Evolutionary conservation across 2,797 vertebrate genomes (phyloP).

Genomic region (Galaxias olidus): DNA sequence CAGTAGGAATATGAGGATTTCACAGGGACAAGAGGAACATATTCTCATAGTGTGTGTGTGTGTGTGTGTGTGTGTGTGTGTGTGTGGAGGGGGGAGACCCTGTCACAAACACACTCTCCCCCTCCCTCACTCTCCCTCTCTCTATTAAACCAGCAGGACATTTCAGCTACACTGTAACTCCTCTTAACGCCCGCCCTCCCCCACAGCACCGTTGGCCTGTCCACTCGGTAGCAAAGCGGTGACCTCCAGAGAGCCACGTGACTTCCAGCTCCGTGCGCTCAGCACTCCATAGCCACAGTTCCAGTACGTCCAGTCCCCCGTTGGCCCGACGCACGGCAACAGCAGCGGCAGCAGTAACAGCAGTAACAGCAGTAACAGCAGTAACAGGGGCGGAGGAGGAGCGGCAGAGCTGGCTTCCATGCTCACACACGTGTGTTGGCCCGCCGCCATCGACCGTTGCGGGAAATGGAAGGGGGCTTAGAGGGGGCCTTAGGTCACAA

Average conservation of each 20-base stretch:
- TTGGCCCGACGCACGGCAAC: slow-evolving; percentile 33
- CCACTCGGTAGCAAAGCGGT: slow-evolving; percentile 22
- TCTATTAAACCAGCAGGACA: background rate
- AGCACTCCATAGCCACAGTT: slow-evolving; percentile 26
- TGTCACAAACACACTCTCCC: background rate
- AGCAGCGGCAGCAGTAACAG: slow-evolving; percentile 7
- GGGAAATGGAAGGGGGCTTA: too few relatives aligned
- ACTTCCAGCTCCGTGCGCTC: slow-evolving; percentile 18
- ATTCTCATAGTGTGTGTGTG: background rate
- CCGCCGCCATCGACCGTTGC: too few relatives aligned
- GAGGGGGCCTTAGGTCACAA: too few relatives aligned
- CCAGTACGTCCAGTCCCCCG: slow-evolving; percentile 39
- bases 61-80: slow-evolving; percentile 26
- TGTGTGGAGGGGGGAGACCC: slow-evolving; percentile 12
- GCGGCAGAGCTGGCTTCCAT: slow-evolving; percentile 15
- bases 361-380: background rate
- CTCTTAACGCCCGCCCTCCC: background rate
- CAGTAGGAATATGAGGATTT: too few relatives aligned
- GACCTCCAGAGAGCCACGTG: slow-evolving; percentile 26
- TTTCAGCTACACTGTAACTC: background rate
- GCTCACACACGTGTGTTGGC: too few relatives aligned
- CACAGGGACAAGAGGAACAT: too few relatives aligned
- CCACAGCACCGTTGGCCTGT: background rate
- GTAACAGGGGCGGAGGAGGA: slow-evolving; percentile 29
- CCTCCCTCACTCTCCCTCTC: background rate